A percentile compares a stretch with the other conserved stretches of the same genome.
Conservation (phyloP, 2,888 invertebrate genomes). For the Drosophila leonis region DNA sequence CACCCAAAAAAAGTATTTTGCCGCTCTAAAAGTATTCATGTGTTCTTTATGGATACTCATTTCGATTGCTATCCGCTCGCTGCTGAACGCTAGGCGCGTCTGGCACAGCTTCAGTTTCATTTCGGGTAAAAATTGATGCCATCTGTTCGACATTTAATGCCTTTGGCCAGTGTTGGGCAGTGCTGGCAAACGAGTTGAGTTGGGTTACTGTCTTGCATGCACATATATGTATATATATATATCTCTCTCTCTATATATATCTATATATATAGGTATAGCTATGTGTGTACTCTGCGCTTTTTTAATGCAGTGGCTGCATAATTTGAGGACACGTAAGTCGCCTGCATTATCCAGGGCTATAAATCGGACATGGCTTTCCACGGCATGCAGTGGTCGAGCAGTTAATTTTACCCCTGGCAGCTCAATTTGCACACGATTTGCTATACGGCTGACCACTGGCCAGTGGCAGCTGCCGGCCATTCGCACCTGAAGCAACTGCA, state of each 20-base stretch:
- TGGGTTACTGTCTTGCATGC: not conserved
- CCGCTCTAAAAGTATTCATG: constrained; percentile 6
- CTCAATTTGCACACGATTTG: constrained; percentile 68
- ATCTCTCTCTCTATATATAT: not conserved
- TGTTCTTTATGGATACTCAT: constrained; percentile 38
- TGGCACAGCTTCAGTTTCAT: constrained; percentile 28
- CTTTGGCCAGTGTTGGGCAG: constrained; percentile 30
- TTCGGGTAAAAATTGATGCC: constrained; percentile 72
- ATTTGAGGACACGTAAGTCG: constrained; percentile 76
- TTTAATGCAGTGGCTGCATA: constrained; percentile 77
- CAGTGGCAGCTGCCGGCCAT: constrained; percentile 15
- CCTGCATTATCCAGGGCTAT: constrained; percentile 76
- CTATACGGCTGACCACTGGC: constrained; percentile 27
- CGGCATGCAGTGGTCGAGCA: constrained; percentile 61
- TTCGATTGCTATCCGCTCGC: constrained; percentile 35
- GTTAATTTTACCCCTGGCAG: constrained; percentile 66
- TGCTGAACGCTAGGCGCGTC: constrained; percentile 11
- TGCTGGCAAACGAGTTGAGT: not conserved
- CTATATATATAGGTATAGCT: not conserved
- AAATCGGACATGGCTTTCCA: constrained; percentile 57
- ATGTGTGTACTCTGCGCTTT: constrained; percentile 7
- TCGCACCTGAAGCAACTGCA: constrained; percentile 25
- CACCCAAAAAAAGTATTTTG: not conserved
- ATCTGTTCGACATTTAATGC: constrained; percentile 74
- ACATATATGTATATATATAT: not conserved